Evolutionary conservation across 1,140 invertebrate genomes (phyloP).

Genomic region (Apocrypta bakeri): DNA sequence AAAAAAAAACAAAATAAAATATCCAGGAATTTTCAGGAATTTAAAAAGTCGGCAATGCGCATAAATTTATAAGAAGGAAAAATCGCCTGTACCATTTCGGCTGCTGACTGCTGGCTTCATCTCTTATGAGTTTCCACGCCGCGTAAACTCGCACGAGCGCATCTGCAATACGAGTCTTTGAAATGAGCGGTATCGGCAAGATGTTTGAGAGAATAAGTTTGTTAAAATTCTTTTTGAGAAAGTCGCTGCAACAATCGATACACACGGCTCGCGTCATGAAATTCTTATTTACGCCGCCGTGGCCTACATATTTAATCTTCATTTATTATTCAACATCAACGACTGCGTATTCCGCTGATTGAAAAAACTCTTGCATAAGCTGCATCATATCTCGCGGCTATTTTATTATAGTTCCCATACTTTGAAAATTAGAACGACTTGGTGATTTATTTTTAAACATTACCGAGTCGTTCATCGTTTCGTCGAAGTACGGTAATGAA

Average conservation of each 20-base stretch:
- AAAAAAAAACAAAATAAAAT: too few relatives aligned
- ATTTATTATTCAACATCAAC: slow-evolving; percentile 32
- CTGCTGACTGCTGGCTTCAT: neutral
- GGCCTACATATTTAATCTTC: slow-evolving; percentile 37
- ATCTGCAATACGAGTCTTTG: neutral
- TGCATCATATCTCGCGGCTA: neutral
- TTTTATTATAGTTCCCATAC: neutral
- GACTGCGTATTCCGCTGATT: slow-evolving; percentile 1
- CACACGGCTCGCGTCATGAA: neutral
- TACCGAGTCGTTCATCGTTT: neutral
- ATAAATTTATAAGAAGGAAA: neutral
- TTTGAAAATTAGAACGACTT: neutral
- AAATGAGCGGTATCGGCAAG: too few relatives aligned
- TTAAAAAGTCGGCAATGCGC: slow-evolving; percentile 13
- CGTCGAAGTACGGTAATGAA: too few relatives aligned
- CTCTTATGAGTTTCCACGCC: neutral
- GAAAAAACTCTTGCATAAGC: slow-evolving; percentile 27
- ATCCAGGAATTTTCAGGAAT: slow-evolving; percentile 30
- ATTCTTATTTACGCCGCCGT: slow-evolving; percentile 8
- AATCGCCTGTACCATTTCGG: neutral
- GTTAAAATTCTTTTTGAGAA: neutral
- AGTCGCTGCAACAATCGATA: slow-evolving; percentile 13
- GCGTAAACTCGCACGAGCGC: neutral
- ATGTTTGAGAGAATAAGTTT: neutral
- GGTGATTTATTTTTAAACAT: slow-evolving; percentile 3